Evolutionary conservation across 2,888 invertebrate species (phyloP).

Genomic region (Heliconius ismenius): DNA sequence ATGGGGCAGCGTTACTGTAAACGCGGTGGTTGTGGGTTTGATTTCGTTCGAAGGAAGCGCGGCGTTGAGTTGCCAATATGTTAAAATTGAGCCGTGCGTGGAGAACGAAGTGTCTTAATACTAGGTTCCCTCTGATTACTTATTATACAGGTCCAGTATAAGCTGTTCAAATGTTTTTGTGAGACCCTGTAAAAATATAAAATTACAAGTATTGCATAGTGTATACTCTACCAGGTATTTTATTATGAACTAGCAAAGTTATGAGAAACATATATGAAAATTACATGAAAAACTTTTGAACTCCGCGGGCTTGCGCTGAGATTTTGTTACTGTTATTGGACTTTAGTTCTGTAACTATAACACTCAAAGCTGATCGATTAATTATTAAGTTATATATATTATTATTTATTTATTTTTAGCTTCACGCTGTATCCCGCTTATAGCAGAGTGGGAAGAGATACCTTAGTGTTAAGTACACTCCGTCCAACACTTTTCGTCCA

Average conservation of each 20-base stretch:
- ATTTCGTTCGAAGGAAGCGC: not conserved
- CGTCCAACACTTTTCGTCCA: too few species aligned
- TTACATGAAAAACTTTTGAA: slow-evolving; percentile 1
- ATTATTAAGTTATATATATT: not conserved
- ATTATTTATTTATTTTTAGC: not conserved
- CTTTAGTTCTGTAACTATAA: not conserved
- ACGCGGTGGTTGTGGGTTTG: not conserved
- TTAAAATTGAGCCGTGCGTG: too few species aligned
- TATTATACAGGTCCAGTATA: too few species aligned
- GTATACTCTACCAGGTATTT: not conserved
- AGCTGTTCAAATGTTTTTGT: too few species aligned
- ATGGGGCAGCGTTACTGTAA: too few species aligned
- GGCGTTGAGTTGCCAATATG: not conserved
- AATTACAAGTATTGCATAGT: too few species aligned
- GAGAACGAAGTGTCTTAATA: too few species aligned
- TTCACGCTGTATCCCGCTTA: not conserved
- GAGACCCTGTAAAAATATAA: too few species aligned
- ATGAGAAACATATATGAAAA: not conserved
- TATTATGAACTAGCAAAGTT: not conserved
- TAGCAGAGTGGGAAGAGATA: not conserved
- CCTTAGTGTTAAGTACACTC: too few species aligned
- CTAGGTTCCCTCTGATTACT: too few species aligned
- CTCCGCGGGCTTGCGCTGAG: not conserved
- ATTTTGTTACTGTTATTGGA: slow-evolving; percentile 5
- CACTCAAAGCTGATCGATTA: not conserved